A percentile compares a stretch with the other conserved stretches of the same genome.
Conservation (phyloP, 2,797 vertebrate genomes). For the Pseudochaenichthys georgianus region DNA sequence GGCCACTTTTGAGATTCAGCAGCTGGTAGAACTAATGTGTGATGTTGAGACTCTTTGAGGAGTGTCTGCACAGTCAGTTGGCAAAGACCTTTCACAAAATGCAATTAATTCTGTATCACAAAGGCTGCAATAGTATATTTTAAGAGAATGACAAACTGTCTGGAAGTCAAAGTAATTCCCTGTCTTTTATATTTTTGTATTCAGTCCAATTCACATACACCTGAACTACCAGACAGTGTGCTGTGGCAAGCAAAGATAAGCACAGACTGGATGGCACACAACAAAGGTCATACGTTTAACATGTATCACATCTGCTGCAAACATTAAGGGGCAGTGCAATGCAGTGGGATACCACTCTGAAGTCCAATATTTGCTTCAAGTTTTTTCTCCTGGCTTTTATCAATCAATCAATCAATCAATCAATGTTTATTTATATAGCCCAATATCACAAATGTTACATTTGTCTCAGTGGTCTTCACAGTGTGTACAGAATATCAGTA, state of each 20-base stretch:
- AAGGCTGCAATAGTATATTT: not conserved
- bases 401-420: too few species aligned
- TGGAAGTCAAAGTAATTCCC: slow-evolving; percentile 1
- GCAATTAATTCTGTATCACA: slow-evolving; percentile 21
- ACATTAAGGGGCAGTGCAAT: not conserved
- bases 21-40: slow-evolving; percentile 25
- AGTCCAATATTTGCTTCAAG: not conserved
- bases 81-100: slow-evolving; percentile 8
- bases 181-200: slow-evolving; percentile 9
- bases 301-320: not conserved
- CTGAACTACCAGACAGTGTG: not conserved
- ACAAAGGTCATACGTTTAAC: not conserved
- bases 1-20: slow-evolving; percentile 31
- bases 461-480: too few species aligned
- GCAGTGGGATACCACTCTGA: slow-evolving; percentile 1
- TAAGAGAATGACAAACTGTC: not conserved
- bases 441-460: too few species aligned
- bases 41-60: slow-evolving; percentile 29
- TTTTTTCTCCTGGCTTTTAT: not conserved
- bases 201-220: not conserved
- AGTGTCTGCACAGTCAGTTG: slow-evolving; percentile 5
- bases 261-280: not conserved
- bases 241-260: slow-evolving; percentile 3
- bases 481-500: too few species aligned
- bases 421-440: too few species aligned